Evolutionary conservation across 2,888 invertebrate species (phyloP).

Genomic region (Papilio protenor): DNA sequence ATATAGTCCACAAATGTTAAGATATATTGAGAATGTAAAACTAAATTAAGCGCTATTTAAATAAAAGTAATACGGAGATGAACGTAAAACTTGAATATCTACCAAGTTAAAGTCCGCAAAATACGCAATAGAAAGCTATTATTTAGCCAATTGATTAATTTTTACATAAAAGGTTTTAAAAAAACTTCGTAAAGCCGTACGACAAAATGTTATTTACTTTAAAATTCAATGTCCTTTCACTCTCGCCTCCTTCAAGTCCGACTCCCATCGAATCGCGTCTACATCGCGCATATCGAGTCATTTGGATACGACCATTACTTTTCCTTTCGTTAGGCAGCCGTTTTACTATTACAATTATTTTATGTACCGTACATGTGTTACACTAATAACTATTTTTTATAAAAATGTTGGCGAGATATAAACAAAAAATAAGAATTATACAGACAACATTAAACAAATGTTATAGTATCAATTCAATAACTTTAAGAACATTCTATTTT

Average conservation of each 20-base stretch:
- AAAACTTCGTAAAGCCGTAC: slow-evolving; percentile 7
- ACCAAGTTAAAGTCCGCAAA: neutral
- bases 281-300: slow-evolving; percentile 60
- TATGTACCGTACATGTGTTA: slow-evolving; percentile 26
- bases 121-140: neutral
- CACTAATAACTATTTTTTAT: neutral
- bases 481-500: neutral
- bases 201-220: slow-evolving; percentile 35
- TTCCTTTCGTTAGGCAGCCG: slow-evolving; percentile 71
- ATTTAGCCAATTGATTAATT: neutral
- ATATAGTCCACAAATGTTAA: neutral
- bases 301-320: slow-evolving; percentile 68
- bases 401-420: neutral
- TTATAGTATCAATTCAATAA: neutral
- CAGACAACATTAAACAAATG: neutral
- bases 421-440: neutral
- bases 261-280: slow-evolving; percentile 62
- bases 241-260: slow-evolving; percentile 70
- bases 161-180: slow-evolving; percentile 8
- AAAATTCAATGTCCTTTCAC: slow-evolving; percentile 68
- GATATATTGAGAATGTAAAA: neutral
- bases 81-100: neutral
- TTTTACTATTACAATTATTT: slow-evolving; percentile 49
- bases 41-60: neutral
- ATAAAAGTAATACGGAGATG: neutral